Percentiles rank a stretch among this genome's conserved stretches.
phyloP scores from a whole-genome alignment of 2,888 invertebrate species.

The Rhagonycha fulva region DNA sequence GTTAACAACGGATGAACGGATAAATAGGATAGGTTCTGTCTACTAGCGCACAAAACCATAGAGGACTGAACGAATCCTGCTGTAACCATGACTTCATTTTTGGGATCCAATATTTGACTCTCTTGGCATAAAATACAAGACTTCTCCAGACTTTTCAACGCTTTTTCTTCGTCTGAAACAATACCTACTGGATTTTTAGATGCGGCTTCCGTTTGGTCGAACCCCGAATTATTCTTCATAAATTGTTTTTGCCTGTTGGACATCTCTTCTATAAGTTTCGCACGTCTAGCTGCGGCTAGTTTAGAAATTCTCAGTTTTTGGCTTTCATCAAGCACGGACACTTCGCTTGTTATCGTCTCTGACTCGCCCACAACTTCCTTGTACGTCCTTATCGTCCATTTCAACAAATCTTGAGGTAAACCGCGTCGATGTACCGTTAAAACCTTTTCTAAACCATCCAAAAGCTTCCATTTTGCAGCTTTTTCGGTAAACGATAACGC shows the following conservation, averaged over 20 bases:
- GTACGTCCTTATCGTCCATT: slow-evolving; percentile 80
- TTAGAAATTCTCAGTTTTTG: slow-evolving; percentile 81
- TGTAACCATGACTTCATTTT: slow-evolving; percentile 80
- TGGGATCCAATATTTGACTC: slow-evolving; percentile 76
- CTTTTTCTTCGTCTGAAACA: slow-evolving; percentile 56
- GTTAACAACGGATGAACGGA: slow-evolving; percentile 59
- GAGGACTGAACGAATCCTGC: slow-evolving; percentile 93
- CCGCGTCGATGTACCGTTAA: slow-evolving; percentile 74
- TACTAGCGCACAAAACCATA: slow-evolving; percentile 71
- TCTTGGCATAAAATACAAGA: slow-evolving; percentile 95
- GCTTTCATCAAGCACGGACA: slow-evolving; percentile 46
- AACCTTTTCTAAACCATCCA: slow-evolving; percentile 72
- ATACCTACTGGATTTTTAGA: too few species aligned
- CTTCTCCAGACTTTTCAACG: slow-evolving; percentile 58
- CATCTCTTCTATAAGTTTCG: slow-evolving; percentile 93
- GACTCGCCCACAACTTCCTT: slow-evolving; percentile 62
- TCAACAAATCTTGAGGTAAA: slow-evolving; percentile 81
- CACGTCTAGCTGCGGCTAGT: slow-evolving; percentile 83
- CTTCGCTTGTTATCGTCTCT: slow-evolving; percentile 26
- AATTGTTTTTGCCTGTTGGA: slow-evolving; percentile 89
- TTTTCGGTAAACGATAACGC: slow-evolving; percentile 81
- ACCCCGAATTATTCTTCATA: slow-evolving; percentile 83
- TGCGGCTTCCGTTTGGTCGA: slow-evolving; percentile 64
- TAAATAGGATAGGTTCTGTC: slow-evolving; percentile 46
- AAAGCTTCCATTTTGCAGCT: slow-evolving; percentile 72